Conservation (phyloP, 2,888 invertebrate genomes). For the Neoscelio sp. region DNA sequence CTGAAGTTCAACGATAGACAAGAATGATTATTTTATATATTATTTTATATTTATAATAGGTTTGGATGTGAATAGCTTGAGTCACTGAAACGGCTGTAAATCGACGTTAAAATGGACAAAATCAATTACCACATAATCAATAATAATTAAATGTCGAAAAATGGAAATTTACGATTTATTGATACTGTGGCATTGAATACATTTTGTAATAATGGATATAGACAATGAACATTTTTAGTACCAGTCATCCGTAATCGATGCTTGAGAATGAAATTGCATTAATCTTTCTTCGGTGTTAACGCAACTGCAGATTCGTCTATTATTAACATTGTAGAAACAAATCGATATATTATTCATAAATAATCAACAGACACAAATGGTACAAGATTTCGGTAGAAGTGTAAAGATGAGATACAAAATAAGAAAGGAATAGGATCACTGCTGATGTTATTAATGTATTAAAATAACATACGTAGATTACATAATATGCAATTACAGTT, state of each 20-base stretch:
- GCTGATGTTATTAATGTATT: conserved; percentile 33
- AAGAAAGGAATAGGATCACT: conserved; percentile 43
- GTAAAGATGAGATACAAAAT: conserved; percentile 42
- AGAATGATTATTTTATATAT: conserved; percentile 3
- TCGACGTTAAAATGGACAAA: not conserved
- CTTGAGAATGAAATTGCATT: too few species aligned
- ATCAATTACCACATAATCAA: not conserved
- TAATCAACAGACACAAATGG: not conserved
- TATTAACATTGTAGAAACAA: too few species aligned
- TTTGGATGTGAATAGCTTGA: conserved; percentile 37
- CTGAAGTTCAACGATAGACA: not conserved
- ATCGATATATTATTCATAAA: too few species aligned
- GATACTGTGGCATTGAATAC: not conserved
- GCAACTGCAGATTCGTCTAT: too few species aligned
- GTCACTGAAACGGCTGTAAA: conserved; percentile 13
- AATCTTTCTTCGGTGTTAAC: too few species aligned
- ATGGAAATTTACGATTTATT: conserved; percentile 1
- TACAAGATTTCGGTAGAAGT: conserved; percentile 18
- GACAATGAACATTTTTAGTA: too few species aligned
- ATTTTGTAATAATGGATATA: not conserved
- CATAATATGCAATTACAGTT: conserved; percentile 56
- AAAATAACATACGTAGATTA: conserved; percentile 34
- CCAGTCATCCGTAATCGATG: too few species aligned
- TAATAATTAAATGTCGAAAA: too few species aligned
- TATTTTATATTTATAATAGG: conserved; percentile 11